Evolutionary conservation across 1,140 invertebrate species (phyloP).

Genomic region (Drosophila ohnishii): DNA sequence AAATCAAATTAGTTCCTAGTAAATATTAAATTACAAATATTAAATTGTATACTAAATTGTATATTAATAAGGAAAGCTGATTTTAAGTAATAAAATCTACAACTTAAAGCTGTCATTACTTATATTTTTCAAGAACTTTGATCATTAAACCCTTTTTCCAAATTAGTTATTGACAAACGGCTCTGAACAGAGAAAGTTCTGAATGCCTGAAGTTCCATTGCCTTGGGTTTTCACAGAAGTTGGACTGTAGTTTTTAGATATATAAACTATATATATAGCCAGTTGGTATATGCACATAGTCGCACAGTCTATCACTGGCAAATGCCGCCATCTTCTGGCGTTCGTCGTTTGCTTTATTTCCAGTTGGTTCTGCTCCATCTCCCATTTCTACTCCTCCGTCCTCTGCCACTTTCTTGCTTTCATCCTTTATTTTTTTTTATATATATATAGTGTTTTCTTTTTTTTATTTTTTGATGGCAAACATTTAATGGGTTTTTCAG

Average conservation of each 20-base stretch:
- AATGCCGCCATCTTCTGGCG: conserved; percentile 59
- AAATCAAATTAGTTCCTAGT: background rate
- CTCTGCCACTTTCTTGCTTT: conserved; percentile 24
- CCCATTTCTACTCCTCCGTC: conserved; percentile 14
- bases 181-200: background rate
- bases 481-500: conserved; percentile 83
- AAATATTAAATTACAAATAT: no score
- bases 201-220: conserved; percentile 4
- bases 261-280: no score
- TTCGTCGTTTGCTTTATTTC: conserved; percentile 73
- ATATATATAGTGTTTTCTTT: conserved; percentile 19
- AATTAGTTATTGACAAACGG: background rate
- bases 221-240: conserved; percentile 1
- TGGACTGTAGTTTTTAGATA: conserved; percentile 18
- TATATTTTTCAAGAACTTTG: background rate
- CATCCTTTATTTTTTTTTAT: conserved; percentile 38
- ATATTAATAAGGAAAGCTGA: no score
- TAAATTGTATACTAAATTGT: background rate
- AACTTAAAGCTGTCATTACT: background rate
- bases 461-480: conserved; percentile 63
- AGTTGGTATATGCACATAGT: conserved; percentile 48
- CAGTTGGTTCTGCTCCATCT: conserved; percentile 50
- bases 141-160: background rate
- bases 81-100: background rate
- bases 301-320: conserved; percentile 41